Base-by-base conservation (phyloP, 2,797 vertebrate species). In the Gymnodraco acuticeps region DNA sequence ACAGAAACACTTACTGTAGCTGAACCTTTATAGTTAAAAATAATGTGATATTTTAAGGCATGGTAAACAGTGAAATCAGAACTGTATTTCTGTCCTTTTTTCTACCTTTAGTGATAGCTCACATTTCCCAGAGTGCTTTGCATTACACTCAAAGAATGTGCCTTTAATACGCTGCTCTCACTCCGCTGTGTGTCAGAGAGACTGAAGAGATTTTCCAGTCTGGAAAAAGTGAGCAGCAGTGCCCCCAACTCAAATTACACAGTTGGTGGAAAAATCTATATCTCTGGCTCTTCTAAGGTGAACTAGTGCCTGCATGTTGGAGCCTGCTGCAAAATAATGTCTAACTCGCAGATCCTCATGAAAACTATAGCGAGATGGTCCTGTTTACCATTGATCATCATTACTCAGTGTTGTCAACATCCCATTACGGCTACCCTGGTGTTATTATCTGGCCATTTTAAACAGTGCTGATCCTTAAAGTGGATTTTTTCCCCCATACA, bases 201-300 rank as follows among this genome's bases (percentile, higher is more conserved):
- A 59, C 69, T 56, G 56, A 48, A 68, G 56, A 78, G 20, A 46
- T 78, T 89, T 92, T 87, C 88, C 86, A 83, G 58, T 65, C 48
- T 73, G 85, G 87, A 90, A 92, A 92, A 85, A 79, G 15, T 83
- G 77, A 89, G 83, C 46, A 88, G 84, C 42, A 54, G 51, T n/a
- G 41, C 68, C 77, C 56, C 69, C 62, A 51, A 56, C 79, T 74
- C 73, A 52, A 16, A 72, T 68, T 87, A 43, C 83, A 83, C 13
- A 74, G 47, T 60, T 19, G 1, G 10, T 80, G 75, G 81, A 73
- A 82, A 76, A 81, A 70, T 69, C 52, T 68, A 62, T 56, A 70
- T 69, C 41, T 55, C 54, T 62, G 59, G 38, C 52, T 73, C 19
- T 55, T 60, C 11, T 61, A 7, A 11, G 41, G 74, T 43, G 4